Conservation (phyloP, 2,888 invertebrate genomes). For the Hoplodrina ambigua region DNA sequence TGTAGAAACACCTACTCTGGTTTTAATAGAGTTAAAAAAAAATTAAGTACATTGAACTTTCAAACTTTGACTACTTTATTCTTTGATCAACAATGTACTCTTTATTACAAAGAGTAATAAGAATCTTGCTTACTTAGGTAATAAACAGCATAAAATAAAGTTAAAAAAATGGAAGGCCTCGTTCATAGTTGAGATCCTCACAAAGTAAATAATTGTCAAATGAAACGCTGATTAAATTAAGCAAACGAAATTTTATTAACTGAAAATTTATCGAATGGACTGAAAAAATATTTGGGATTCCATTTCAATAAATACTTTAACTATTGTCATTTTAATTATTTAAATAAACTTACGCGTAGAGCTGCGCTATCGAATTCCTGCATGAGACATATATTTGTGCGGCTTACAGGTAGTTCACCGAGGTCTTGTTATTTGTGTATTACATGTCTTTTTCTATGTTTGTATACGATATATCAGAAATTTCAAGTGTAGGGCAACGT, state of each 20-base stretch:
- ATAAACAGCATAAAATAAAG: background rate
- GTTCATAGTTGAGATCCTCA: slow-evolving; percentile 4
- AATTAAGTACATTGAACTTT: too few relatives aligned
- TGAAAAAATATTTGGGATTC: background rate
- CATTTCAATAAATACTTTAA: background rate
- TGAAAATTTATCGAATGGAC: slow-evolving; percentile 1
- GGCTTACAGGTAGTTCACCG: too few relatives aligned
- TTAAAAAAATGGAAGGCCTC: background rate
- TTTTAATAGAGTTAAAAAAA: too few relatives aligned
- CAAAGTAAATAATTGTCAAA: slow-evolving; percentile 27
- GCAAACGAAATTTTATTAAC: slow-evolving; percentile 26
- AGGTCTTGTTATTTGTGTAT: too few relatives aligned
- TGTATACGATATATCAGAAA: too few relatives aligned
- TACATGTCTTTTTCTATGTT: too few relatives aligned
- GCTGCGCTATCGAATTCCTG: too few relatives aligned
- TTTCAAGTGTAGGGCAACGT: too few relatives aligned
- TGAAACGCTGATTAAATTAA: slow-evolving; percentile 23
- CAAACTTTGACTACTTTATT: slow-evolving; percentile 3
- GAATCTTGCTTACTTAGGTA: background rate
- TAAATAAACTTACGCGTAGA: background rate
- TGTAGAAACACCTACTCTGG: too few relatives aligned
- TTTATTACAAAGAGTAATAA: background rate
- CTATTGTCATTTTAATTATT: background rate
- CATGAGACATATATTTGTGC: too few relatives aligned
- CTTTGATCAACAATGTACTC: too few relatives aligned